phyloP scores from a whole-genome alignment of 2,888 invertebrate genomes.

The Cantharis rustica region DNA sequence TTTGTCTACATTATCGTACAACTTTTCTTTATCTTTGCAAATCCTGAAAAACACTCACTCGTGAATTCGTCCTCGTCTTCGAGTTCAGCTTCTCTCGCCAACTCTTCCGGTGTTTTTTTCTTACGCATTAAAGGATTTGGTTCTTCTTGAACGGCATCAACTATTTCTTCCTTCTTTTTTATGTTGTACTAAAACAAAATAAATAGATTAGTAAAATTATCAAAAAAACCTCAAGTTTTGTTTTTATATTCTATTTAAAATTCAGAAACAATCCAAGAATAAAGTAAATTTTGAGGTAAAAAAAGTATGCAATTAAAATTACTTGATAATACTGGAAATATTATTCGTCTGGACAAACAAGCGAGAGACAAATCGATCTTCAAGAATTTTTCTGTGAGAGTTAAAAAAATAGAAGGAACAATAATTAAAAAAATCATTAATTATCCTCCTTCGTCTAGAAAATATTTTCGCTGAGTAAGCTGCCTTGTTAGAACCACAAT shows the following conservation, averaged over 20 bases:
- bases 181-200: constrained; percentile 87
- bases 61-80: constrained; percentile 96
- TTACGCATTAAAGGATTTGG: constrained; percentile 96
- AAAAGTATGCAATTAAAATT: too few species aligned
- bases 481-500: not conserved
- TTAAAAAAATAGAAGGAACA: not conserved
- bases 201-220: not conserved
- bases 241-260: too few species aligned
- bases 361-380: not conserved
- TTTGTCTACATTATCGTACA: constrained; percentile 48
- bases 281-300: too few species aligned
- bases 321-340: too few species aligned
- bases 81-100: constrained; percentile 95
- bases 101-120: constrained; percentile 98
- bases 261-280: too few species aligned
- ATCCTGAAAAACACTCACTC: constrained; percentile 68
- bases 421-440: not conserved
- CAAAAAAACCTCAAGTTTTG: too few species aligned
- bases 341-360: not conserved
- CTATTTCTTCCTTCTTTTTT: constrained; percentile 94
- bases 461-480: not conserved
- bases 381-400: not conserved
- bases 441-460: not conserved
- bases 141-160: constrained; percentile 81
- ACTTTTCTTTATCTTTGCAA: constrained; percentile 48